Evolutionary conservation across 2,797 vertebrate species (phyloP), one percentile per base, ranked within the genome.

Genomic region (Neostethus bicornis): DNA sequence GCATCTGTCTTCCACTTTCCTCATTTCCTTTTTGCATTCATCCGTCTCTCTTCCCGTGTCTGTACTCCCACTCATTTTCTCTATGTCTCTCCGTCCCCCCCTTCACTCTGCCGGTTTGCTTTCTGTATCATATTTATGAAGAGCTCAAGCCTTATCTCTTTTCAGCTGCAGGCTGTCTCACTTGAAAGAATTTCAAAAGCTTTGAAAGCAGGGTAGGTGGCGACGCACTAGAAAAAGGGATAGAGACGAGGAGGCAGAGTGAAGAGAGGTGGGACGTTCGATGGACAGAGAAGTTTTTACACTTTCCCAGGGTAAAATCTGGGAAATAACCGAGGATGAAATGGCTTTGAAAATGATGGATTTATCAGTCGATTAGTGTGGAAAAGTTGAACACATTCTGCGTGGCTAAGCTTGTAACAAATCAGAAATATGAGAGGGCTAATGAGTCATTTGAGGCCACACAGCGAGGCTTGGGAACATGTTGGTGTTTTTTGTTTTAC

Each of bases 121-220:
- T 79, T 81, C 81, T 73, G 72, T 80, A 81, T 87, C 81, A 78
- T 85, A 86, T 89, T 87, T 89, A 89, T 85, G 84, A 89, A 86
- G 84, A 83, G 85, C 85, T 85, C 81, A 77, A 80, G 75, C 66
- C 77, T 89, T 88, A 87, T 89, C 81, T 87, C 75, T 84, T 77
- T 81, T 84, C 75, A 74, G 85, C 85, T 86, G 75, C 85, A 86
- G 87, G 81, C 85, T 82, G 81, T 86, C 83, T 87, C 80, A 85
- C 85, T 85, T 90, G 81, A 91, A 89, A 86, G 85, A 83, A 67
- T 87, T 83, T 78, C 55, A 70, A 86, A 88, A 78, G 85, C 85
- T 87, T 88, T 83, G 81, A 81, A 85, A 79, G 77, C 56, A 34
- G 75, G 64, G 74, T 79, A 86, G 85, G 85, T 85, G 77, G 85